Percentiles rank a stretch among this genome's conserved stretches.
Conservation (phyloP, 2,888 invertebrate species). For the Caenorhabditis sp. region DNA sequence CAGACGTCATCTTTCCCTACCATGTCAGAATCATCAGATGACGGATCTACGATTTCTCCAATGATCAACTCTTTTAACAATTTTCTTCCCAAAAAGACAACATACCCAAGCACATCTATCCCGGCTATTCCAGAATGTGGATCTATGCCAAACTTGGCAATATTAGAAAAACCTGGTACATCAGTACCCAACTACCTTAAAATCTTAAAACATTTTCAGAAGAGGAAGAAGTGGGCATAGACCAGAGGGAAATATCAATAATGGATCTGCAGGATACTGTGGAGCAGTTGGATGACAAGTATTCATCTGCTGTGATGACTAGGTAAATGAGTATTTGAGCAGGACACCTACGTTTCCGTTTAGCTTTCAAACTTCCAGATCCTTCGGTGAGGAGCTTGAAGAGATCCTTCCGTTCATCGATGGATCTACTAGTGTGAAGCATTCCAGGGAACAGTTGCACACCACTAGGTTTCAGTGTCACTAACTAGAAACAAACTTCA, state of each 20-base stretch:
- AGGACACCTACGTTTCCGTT: conserved; percentile 27
- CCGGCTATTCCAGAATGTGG: conserved; percentile 65
- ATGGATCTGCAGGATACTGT: conserved; percentile 55
- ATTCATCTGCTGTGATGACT: conserved; percentile 55
- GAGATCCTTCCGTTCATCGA: conserved; percentile 81
- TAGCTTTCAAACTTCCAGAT: conserved; percentile 67
- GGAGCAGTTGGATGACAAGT: conserved; percentile 61
- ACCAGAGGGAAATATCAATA: conserved; percentile 49
- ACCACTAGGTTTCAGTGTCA: conserved; percentile 42
- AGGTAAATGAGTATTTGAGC: conserved; percentile 47
- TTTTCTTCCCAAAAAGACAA: conserved; percentile 49
- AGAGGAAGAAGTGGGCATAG: conserved; percentile 22
- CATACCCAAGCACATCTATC: conserved; percentile 56
- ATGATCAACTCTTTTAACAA: conserved; percentile 64
- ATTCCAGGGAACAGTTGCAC: conserved; percentile 67
- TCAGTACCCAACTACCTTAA: too few species aligned
- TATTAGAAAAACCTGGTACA: conserved; percentile 45
- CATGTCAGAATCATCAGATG: conserved; percentile 73
- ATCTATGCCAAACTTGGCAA: conserved; percentile 66
- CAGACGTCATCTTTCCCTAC: conserved; percentile 82
- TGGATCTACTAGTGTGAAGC: conserved; percentile 63
- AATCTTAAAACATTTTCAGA: conserved; percentile 29
- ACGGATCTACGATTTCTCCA: conserved; percentile 69
- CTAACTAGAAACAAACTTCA: neutral
- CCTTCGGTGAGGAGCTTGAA: conserved; percentile 80